Conservation (phyloP, 2,113 vertebrate species). For the Pao palembangensis region DNA sequence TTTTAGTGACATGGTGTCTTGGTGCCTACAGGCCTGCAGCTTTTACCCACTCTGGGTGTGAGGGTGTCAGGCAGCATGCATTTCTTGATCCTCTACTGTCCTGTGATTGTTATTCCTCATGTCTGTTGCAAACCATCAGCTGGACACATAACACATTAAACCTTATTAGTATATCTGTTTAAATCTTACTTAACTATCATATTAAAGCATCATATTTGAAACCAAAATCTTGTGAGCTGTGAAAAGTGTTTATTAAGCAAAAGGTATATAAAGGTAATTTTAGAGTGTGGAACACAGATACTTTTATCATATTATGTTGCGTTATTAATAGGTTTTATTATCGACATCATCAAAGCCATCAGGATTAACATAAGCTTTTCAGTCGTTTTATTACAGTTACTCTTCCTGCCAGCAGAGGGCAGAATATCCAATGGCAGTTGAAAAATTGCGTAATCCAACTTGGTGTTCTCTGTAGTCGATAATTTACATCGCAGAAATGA, state of each 20-base stretch:
- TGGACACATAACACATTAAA: conserved; percentile 22
- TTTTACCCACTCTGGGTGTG: conserved; percentile 34
- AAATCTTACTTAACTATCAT: conserved; percentile 5
- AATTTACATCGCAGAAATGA: neutral
- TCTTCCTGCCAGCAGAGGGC: neutral
- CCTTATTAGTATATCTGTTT: conserved; percentile 1
- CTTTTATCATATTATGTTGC: too few species aligned
- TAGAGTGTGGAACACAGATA: too few species aligned
- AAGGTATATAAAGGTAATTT: too few species aligned
- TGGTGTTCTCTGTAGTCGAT: neutral
- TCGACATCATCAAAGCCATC: too few species aligned
- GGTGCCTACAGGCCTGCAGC: conserved; percentile 69
- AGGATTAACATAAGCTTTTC: too few species aligned
- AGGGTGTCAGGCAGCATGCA: conserved; percentile 12
- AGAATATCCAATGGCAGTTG: neutral
- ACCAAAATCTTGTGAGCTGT: neutral
- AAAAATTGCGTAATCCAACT: neutral
- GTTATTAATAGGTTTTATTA: too few species aligned
- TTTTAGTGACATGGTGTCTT: conserved; percentile 58
- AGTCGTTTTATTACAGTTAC: neutral
- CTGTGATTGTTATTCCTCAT: neutral
- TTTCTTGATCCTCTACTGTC: conserved; percentile 19
- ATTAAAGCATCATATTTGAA: conserved; percentile 1
- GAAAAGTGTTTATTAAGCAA: neutral
- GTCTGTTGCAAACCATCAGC: conserved; percentile 19